Base-by-base conservation (phyloP, 2,797 vertebrate genomes). In the Cuculus canorus region DNA sequence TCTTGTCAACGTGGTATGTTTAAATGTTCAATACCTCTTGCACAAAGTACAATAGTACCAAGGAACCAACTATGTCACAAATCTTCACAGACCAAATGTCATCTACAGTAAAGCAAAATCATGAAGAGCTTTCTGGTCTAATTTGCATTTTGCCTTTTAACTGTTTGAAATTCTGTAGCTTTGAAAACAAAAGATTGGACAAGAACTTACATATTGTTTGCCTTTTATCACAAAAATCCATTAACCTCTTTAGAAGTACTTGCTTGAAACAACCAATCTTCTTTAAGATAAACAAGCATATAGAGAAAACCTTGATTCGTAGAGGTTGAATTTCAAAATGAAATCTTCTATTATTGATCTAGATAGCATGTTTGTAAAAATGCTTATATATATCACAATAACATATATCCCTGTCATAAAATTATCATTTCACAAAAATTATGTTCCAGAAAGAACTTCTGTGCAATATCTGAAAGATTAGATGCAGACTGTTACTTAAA, bases 21-120 rank as follows among this genome's bases (percentile, higher is more conserved):
- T n/a, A 76, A 8, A 21, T 10, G 10, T 13, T 43, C 56, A 45
- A 12, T 25, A 70, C 53, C 3, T n/a, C 17, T 25, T 78, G 9
- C 33, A 68, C 3, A 7, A 78, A 35, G 33, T 14, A n/a, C 24
- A n/a, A 4, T 7, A 72, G 19, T 18, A 28, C 41, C 47, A 69
- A 39, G 15, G 21, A 57, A 43, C 5, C 9, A 56, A 30, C 13
- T 11, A 11, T 1, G 1, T 18, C 2, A 0, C 16, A 41, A 70
- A 65, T 64, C 24, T 71, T 82, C n/a, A 60, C 8, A 65, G 14
- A 57, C 4, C 2, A 17, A 53, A 17, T 59, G 24, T 61, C 23
- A 54, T 7, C 30, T n/a, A 27, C 16, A 84, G 17, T 18, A 64
- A 77, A 77, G 4, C 30, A 77, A 81, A 68, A 37, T 14, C 23